phyloP scores from a whole-genome alignment of 2,888 invertebrate genomes.

The Fissipunctia ypsillon region DNA sequence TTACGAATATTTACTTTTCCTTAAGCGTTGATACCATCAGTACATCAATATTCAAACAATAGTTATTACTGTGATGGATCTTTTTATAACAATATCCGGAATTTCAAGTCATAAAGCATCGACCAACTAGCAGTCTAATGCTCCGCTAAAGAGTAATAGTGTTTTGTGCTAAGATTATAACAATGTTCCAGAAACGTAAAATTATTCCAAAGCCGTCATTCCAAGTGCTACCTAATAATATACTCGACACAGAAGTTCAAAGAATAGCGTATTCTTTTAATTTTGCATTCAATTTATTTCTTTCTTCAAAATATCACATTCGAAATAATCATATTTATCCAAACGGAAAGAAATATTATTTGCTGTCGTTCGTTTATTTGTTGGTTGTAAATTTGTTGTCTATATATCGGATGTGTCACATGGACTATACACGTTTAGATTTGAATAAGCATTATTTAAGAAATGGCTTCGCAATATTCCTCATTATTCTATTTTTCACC shows the following conservation, averaged over 20 bases:
- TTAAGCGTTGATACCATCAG: background rate
- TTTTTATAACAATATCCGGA: background rate
- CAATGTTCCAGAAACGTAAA: background rate
- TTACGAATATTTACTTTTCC: background rate
- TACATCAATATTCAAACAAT: background rate
- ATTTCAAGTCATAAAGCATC: background rate
- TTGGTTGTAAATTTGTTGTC: background rate
- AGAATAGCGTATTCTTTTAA: slow-evolving; percentile 17
- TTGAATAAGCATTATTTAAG: background rate
- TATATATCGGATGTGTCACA: background rate
- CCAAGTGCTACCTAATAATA: slow-evolving; percentile 1
- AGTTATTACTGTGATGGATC: background rate
- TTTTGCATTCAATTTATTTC: slow-evolving; percentile 5
- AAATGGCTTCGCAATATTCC: background rate
- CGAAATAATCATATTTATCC: slow-evolving; percentile 15
- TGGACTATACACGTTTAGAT: background rate
- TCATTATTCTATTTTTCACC: background rate
- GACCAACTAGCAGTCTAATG: no score
- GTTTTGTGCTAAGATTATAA: slow-evolving; percentile 8
- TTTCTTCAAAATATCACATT: slow-evolving; percentile 18
- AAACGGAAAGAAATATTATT: slow-evolving; percentile 17
- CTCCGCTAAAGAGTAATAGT: no score
- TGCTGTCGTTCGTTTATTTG: slow-evolving; percentile 3
- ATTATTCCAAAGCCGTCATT: background rate
- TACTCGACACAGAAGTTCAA: slow-evolving; percentile 5